Evolutionary conservation across 1,140 invertebrate species (phyloP).

Genomic region (Formica exsecta): DNA sequence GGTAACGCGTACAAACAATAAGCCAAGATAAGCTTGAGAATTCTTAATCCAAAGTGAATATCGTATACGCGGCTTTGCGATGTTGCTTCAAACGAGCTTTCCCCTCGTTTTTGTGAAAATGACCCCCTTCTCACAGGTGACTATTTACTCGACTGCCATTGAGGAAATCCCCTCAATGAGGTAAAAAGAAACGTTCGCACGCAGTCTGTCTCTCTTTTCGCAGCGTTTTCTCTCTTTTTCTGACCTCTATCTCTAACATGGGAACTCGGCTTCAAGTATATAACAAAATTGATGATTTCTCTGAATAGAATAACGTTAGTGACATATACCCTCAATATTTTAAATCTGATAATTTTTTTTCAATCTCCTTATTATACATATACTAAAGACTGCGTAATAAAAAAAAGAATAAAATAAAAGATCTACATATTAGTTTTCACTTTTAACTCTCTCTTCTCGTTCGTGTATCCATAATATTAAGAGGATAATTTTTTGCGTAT

Average conservation of each 20-base stretch:
- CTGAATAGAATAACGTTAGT: neutral
- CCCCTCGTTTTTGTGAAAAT: slow-evolving; percentile 55
- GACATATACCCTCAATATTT: neutral
- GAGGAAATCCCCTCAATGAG: slow-evolving; percentile 62
- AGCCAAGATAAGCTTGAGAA: slow-evolving; percentile 46
- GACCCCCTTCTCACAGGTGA: slow-evolving; percentile 30
- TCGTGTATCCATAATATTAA: neutral
- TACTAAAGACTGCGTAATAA: neutral
- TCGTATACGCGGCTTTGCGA: slow-evolving; percentile 9
- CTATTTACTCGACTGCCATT: slow-evolving; percentile 29
- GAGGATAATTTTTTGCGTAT: neutral
- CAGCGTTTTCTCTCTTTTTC: slow-evolving; percentile 8
- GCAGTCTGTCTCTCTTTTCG: slow-evolving; percentile 23
- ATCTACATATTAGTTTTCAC: slow-evolving; percentile 17
- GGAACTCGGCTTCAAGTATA: neutral
- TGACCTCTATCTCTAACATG: slow-evolving; percentile 30
- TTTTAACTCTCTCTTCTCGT: slow-evolving; percentile 13
- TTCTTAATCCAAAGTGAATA: neutral
- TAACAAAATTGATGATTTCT: neutral
- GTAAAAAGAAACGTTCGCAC: slow-evolving; percentile 64
- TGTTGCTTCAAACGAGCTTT: slow-evolving; percentile 17
- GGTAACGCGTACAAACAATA: slow-evolving; percentile 20
- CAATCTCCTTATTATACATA: neutral
- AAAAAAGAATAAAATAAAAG: neutral
- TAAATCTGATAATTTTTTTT: neutral